Base-by-base conservation (phyloP, 2,797 vertebrate species). In the Cynopterus sphinx region DNA sequence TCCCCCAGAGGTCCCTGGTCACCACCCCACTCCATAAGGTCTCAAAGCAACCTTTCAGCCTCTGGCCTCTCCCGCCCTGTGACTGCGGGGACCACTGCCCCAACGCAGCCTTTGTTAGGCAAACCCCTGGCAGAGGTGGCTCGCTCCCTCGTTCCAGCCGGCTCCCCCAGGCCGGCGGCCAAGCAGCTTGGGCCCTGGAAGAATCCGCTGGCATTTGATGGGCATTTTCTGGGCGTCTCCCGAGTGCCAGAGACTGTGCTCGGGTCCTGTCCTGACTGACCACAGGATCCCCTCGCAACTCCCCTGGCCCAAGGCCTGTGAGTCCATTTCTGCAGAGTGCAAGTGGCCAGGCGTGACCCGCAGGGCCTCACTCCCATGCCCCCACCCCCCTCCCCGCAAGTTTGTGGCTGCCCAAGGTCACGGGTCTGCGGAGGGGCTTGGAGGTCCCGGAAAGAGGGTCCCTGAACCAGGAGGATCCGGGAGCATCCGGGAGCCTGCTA, bases 381-480 rank as follows among this genome's bases (percentile, higher is more conserved):
- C 49, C 49, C 49, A 12, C 49, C 49, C 49, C 49, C 49, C 0
- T 39, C 3, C 2, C 2, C 2, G 53, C 33, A 5, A 81, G n/a
- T 41, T 13, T 10, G 28, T 21, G 46, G 13, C 28, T 2, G 16
- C 51, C 28, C 31, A 24, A 68, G 22, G 55, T 87, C n/a, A 61
- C 36, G 19, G 24, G 36, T 87, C 41, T 6, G 8, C 1, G 0
- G 11, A 59, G 53, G 26, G 19, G 41, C 83, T 31, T 19, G 8
- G 41, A 57, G 55, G 51, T 36, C 33, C 28, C 46, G 0, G 4
- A 9, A 1, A 21, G 36, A 78, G 12, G 31, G 49, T 36, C 16
- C 53, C 9, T 0, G 0, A 8, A 28, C 15, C 8, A 3, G 0
- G 2, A 9, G 36, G 9, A 22, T 33, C 21, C 0, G 0, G 59